phyloP scores from a whole-genome alignment of 2,888 invertebrate genomes.

The Phyllotreta cruciferae region DNA sequence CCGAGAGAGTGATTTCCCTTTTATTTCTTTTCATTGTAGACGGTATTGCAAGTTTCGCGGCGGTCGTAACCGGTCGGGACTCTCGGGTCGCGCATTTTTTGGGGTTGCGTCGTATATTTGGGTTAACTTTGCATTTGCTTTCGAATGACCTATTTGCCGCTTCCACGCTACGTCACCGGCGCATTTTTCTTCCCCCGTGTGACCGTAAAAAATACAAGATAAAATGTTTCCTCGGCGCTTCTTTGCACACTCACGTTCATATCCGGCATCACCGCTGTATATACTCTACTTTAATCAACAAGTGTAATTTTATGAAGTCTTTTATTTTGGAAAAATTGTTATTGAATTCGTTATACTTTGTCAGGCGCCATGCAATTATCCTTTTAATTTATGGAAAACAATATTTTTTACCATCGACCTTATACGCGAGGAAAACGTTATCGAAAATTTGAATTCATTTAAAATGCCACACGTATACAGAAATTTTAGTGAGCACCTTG shows the following conservation, averaged over 20 bases:
- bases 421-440: conserved; percentile 6
- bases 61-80: conserved; percentile 32
- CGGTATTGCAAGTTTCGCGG: conserved; percentile 27
- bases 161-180: conserved; percentile 27
- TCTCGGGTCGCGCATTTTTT: conserved; percentile 36
- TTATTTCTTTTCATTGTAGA: conserved; percentile 32
- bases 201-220: no score
- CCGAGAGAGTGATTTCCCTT: conserved; percentile 23
- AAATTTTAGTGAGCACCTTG: conserved; percentile 6
- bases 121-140: conserved; percentile 52
- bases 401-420: background rate
- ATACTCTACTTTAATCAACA: no score
- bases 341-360: no score
- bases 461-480: conserved; percentile 8
- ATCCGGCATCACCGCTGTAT: no score
- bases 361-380: no score
- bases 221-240: no score
- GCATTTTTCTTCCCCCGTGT: conserved; percentile 22
- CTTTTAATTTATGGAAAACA: no score
- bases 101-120: conserved; percentile 47
- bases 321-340: no score
- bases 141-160: conserved; percentile 48
- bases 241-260: no score
- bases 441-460: conserved; percentile 17
- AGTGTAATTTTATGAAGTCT: no score